Base-by-base conservation (phyloP, 1,140 invertebrate genomes). In the Anastrepha ludens region DNA sequence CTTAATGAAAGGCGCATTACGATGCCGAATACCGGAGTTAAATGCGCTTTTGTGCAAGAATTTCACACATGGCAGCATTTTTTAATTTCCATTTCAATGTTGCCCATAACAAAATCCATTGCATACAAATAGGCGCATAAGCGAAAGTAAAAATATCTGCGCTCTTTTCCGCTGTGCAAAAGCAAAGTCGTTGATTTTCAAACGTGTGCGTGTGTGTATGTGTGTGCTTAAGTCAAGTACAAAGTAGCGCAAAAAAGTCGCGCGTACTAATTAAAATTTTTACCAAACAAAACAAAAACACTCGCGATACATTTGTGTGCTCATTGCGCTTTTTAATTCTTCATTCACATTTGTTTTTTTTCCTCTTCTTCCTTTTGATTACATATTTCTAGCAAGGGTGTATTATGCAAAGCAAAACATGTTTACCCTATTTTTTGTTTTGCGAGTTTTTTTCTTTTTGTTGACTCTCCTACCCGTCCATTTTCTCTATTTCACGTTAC, bases 51-150 rank as follows among this genome's bases (percentile, higher is more conserved):
- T 92, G 88, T 85, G 90, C 59, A 92, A 13, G 91, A 91, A 91
- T 92, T 92, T 92, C 91, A 92, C 91, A 92, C 91, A 92, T 92
- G 91, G 90, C 90, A 92, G 91, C 91, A 88, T 92, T 92, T 92
- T 92, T 92, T 92, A 92, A 92, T 92, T 92, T 92, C 88, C 91
- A 89, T 89, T 88, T 87, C 90, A 62, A 86, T 86, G 29, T 86
- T 41, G 15, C 55, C 60, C 85, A 59, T 55, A 60, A 41, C 58
- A 60, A 62, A 62, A 62, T 3, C 9, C 74, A 55, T 81, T 81
- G 74, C 74, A 81, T 81, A 81, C 74, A 81, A 81, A 81, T 15
- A 81, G n/a, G 74, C 74, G 74, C 50, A 55, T 55, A 55, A 55
- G 74, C 44, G 74, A 81, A 81, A 55, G 74, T 81, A 81, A 50